A percentile compares a stretch with the other conserved stretches of the same genome.
Conservation (phyloP, 2,113 vertebrate species). For the Condylura cristata region DNA sequence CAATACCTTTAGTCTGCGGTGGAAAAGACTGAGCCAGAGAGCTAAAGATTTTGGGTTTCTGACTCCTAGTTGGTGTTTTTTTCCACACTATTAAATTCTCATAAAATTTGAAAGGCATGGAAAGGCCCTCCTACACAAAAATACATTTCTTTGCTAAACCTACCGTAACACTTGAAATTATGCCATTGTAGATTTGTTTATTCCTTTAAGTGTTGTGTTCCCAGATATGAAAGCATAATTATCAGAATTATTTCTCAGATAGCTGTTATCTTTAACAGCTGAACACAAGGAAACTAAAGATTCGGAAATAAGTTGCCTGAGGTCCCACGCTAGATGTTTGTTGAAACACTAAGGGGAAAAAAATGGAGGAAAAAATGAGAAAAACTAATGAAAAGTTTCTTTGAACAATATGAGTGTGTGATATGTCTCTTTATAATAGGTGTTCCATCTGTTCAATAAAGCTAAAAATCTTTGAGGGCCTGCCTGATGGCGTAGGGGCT, state of each 20-base stretch:
- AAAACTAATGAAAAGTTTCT: not conserved
- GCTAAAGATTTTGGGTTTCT: not conserved
- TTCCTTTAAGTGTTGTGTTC: not conserved
- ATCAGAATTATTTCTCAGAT: not conserved
- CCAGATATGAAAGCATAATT: not conserved
- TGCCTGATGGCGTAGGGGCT: too few relatives aligned
- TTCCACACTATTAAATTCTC: not conserved
- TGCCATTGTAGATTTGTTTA: not conserved
- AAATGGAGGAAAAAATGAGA: not conserved
- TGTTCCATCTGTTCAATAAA: not conserved
- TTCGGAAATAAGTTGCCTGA: not conserved
- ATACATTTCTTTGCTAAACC: not conserved
- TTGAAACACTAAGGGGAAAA: not conserved
- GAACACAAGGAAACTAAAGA: conserved; percentile 5
- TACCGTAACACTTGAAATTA: not conserved
- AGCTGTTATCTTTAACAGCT: not conserved
- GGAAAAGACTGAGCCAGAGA: not conserved
- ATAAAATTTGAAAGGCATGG: not conserved
- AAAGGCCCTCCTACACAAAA: not conserved
- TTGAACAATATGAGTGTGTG: not conserved
- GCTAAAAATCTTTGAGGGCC: not conserved
- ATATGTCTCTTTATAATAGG: not conserved
- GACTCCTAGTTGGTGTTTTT: not conserved
- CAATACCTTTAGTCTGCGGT: not conserved
- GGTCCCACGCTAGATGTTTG: not conserved